Percentiles rank a stretch among this genome's conserved stretches.
These are phyloP conservation scores for Neotragus pygmaeus DNA, from an alignment of 2,113 vertebrate genomes.

Conservation along the genomic window DNA sequence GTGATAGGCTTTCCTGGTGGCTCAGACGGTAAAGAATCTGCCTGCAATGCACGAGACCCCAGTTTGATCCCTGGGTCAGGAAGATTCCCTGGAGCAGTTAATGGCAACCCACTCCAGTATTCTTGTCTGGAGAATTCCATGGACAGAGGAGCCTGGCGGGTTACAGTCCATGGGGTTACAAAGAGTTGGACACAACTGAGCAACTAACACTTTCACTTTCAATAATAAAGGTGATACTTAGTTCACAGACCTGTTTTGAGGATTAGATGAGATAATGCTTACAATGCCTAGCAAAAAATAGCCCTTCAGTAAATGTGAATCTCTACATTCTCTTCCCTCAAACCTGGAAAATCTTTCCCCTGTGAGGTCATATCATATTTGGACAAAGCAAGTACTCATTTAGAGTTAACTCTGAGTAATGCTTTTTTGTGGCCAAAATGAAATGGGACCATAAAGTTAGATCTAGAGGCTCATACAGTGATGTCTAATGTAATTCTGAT, in stretches of 20 bases:
- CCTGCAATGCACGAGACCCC: not conserved
- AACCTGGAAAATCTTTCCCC: not conserved
- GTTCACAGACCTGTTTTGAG: conserved; percentile 1
- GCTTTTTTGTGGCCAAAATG: not conserved
- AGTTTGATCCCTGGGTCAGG: not conserved
- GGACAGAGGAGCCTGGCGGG: not conserved
- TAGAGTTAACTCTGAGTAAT: conserved; percentile 2
- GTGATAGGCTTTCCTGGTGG: not conserved
- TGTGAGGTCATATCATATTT: not conserved
- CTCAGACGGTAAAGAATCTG: not conserved
- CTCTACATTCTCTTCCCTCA: not conserved
- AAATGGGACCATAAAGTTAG: not conserved
- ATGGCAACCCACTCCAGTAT: not conserved
- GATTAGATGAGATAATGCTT: not conserved
- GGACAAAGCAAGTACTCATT: not conserved
- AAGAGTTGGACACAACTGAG: not conserved
- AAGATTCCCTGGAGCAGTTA: not conserved
- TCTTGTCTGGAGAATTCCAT: not conserved
- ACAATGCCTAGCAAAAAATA: not conserved
- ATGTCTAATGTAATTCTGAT: not conserved
- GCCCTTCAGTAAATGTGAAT: not conserved
- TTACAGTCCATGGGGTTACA: not conserved
- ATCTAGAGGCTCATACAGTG: not conserved
- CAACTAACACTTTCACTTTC: not conserved
- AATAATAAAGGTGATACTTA: not conserved